Conservation (phyloP, 1,140 invertebrate species). For the Neotoxoptera formosana region DNA sequence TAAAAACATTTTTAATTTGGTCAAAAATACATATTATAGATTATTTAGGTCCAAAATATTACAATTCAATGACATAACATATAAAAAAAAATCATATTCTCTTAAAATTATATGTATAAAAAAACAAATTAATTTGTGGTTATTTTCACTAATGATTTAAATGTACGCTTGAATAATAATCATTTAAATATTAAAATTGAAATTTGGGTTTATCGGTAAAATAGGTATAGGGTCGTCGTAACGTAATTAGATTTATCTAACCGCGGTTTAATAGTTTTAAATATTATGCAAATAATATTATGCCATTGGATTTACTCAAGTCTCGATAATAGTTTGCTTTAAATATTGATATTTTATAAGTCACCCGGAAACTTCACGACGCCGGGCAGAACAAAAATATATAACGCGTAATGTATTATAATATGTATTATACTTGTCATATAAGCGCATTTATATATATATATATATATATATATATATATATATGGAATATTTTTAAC, state of each 20-base stretch:
- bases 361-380: not conserved
- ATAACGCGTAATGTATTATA: not conserved
- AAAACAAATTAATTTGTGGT: no score
- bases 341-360: not conserved
- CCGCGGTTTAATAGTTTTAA: not conserved
- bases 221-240: not conserved
- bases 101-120: no score
- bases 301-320: not conserved
- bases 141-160: no score
- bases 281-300: not conserved
- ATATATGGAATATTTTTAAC: slow-evolving; percentile 17
- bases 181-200: not conserved
- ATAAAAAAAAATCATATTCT: no score
- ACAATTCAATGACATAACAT: no score
- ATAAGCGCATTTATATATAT: no score
- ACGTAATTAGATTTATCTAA: not conserved
- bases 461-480: no score
- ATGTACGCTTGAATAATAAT: not conserved
- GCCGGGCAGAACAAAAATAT: no score
- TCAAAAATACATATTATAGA: no score
- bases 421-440: not conserved
- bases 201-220: not conserved
- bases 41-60: no score
- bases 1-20: no score
- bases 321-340: not conserved